A percentile compares a stretch with the other conserved stretches of the same genome.
Evolutionary conservation across 2,113 vertebrate genomes (phyloP).

Genomic region (Labeo rohita): DNA sequence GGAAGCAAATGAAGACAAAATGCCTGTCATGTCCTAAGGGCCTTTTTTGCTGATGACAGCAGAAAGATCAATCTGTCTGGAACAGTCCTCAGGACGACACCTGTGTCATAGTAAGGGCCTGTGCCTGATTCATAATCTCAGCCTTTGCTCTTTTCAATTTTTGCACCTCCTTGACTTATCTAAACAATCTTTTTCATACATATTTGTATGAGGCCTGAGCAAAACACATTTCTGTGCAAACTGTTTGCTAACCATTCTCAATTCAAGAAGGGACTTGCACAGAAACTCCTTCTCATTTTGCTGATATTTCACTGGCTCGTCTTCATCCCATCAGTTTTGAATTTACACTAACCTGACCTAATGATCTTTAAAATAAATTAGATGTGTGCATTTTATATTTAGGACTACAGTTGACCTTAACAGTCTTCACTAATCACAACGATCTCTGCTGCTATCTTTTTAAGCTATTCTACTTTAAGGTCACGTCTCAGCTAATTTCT

Average conservation of each 20-base stretch:
- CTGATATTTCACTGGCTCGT: background rate
- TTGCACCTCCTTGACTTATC: background rate
- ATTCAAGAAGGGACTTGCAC: background rate
- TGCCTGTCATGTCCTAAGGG: slow-evolving; percentile 3
- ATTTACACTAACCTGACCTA: background rate
- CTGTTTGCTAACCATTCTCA: background rate
- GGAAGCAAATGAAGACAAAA: slow-evolving; percentile 35
- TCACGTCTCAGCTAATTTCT: background rate
- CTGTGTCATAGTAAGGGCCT: background rate
- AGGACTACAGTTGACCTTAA: background rate
- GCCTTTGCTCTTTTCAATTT: background rate
- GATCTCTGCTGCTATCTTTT: background rate
- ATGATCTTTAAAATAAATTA: background rate
- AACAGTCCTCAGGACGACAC: slow-evolving; percentile 16
- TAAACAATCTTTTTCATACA: background rate
- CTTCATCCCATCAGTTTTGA: background rate
- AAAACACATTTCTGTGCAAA: background rate
- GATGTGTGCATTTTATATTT: background rate
- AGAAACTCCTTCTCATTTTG: background rate
- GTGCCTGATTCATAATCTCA: background rate
- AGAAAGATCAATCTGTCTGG: slow-evolving; percentile 14
- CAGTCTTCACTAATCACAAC: background rate
- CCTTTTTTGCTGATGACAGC: slow-evolving; percentile 18
- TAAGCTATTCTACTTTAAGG: background rate
- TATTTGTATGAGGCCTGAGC: background rate